Base-by-base conservation (phyloP, 2,888 invertebrate species). In the Sussaba pulchella region DNA sequence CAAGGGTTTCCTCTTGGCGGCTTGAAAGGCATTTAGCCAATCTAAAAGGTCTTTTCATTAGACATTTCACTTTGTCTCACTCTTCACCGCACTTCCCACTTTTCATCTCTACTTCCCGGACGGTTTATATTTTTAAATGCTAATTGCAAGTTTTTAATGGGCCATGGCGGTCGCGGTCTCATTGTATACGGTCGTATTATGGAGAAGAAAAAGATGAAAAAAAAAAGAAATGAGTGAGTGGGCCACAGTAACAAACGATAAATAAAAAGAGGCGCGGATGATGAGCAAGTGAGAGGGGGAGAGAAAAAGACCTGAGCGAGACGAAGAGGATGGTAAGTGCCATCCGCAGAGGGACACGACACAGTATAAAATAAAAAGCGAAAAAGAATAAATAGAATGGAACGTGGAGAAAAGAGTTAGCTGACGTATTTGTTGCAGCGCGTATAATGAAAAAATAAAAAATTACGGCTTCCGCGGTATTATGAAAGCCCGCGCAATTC, bases 91-190 rank as follows among this genome's bases (percentile, higher is more conserved):
- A 50, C 54, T 66, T 43, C 47, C 81, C 69, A 71, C 57, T 67
- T 75, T 24, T 69, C 71, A 66, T 77, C 72, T 71, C 52, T 70
- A 52, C 59, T 71, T 73, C 36, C 77, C 50, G 64, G 82, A 84
- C 86, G 87, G 87, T 89, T 88, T 89, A 89, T 90, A 89, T 90
- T 91, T 31, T 90, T 90, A 91, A 91, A 91, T 91, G 91, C 90
- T 92, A 91, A 91, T 92, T 92, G 91, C 91, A 88, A 90, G 88
- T 88, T 90, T 91, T 91, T 89, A 91, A 91, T 90, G 89, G 91
- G 85, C 88, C 88, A 86, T 84, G 85, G 84, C 86, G 85, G 82
- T 85, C 84, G 2, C 31, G 84, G 84, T 85, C 84, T 86, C 82
- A 85, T 88, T 82, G 80, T 81, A 17, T 72, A 54, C 61, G 57